A percentile compares a stretch with the other conserved stretches of the same genome.
phyloP scores from a whole-genome alignment of 1,140 invertebrate genomes.

The Drosophila virilis region DNA sequence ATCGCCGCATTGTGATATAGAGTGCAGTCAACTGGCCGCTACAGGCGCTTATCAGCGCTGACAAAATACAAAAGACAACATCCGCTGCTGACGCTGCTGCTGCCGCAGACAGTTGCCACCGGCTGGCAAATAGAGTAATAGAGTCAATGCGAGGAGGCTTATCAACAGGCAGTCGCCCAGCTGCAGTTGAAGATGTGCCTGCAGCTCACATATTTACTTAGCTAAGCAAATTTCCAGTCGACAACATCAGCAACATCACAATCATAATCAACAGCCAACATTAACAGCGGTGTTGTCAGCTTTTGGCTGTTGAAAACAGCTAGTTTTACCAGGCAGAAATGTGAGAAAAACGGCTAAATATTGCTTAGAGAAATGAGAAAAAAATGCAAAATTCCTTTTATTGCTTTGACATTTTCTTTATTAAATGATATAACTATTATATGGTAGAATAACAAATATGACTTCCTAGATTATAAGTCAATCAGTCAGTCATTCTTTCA shows the following conservation, averaged over 20 bases:
- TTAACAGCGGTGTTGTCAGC: slow-evolving; percentile 15
- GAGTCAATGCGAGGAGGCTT: slow-evolving; percentile 14
- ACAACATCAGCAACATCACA: slow-evolving; percentile 9
- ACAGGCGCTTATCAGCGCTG: slow-evolving; percentile 57
- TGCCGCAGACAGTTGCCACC: slow-evolving; percentile 37
- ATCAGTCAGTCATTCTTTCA: no score
- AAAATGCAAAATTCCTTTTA: no score
- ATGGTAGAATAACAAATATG: no score
- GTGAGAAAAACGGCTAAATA: not conserved
- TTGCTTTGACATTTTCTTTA: no score
- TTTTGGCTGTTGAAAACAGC: not conserved
- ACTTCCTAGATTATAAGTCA: no score
- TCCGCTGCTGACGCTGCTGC: slow-evolving; percentile 42
- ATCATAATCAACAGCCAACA: slow-evolving; percentile 20
- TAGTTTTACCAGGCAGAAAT: not conserved
- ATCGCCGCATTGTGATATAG: slow-evolving; percentile 20
- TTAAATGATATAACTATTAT: no score
- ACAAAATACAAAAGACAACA: slow-evolving; percentile 59
- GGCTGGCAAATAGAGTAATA: slow-evolving; percentile 52
- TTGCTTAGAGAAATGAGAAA: no score
- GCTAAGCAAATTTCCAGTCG: slow-evolving; percentile 56
- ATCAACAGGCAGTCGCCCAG: slow-evolving; percentile 5
- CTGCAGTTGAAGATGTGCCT: slow-evolving; percentile 10
- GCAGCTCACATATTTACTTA: slow-evolving; percentile 65
- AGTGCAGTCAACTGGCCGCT: slow-evolving; percentile 68